A percentile compares a stretch with the other conserved stretches of the same genome.
These are phyloP conservation scores for Dendrocincla fuliginosa DNA, from an alignment of 2,797 vertebrate species.

Conservation along the genomic window DNA sequence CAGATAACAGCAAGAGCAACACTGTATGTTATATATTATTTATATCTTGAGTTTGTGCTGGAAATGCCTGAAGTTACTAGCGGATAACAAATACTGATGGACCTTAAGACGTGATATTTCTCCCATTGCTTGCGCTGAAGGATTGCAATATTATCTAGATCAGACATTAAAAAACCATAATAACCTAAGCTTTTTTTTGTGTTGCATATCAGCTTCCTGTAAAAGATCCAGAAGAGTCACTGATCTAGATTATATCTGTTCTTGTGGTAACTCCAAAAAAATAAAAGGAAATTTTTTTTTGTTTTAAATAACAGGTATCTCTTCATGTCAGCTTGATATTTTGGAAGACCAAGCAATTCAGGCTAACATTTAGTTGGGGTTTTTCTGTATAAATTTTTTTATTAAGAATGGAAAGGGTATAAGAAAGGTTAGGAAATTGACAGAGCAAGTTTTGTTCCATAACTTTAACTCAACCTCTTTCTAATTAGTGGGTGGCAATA, in stretches of 20 bases:
- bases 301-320: neutral
- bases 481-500: neutral
- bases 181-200: neutral
- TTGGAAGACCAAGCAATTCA: neutral
- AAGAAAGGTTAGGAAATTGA: neutral
- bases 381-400: neutral
- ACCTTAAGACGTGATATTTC: neutral
- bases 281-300: neutral
- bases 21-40: neutral
- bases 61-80: neutral
- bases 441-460: neutral
- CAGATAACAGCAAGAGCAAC: neutral
- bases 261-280: neutral
- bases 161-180: neutral
- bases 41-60: neutral
- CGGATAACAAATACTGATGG: neutral
- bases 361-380: neutral
- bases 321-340: neutral
- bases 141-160: neutral
- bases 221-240: neutral
- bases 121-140: neutral
- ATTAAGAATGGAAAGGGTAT: neutral
- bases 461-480: neutral
- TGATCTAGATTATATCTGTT: neutral
- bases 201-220: neutral